phyloP scores from a whole-genome alignment of 2,113 vertebrate genomes.

The Elephas maximus region DNA sequence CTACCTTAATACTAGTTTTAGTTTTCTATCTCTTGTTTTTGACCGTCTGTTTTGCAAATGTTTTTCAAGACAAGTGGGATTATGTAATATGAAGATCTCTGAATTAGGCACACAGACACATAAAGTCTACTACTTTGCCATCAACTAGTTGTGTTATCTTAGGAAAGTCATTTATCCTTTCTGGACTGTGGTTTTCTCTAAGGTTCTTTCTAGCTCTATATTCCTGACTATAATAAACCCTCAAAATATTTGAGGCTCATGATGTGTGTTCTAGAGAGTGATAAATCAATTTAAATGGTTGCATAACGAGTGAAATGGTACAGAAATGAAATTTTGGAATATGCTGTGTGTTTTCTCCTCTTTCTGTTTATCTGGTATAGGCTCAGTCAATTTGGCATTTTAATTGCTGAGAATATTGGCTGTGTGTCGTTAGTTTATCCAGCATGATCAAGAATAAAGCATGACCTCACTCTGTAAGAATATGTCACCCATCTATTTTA shows the following conservation, averaged over 20 bases:
- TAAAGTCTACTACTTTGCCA: background rate
- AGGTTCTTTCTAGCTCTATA: background rate
- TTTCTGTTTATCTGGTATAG: background rate
- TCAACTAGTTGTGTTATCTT: constrained; percentile 7
- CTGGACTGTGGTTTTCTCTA: constrained; percentile 1
- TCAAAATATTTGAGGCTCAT: background rate
- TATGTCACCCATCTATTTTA: constrained; percentile 69
- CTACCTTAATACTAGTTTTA: background rate
- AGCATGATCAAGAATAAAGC: constrained; percentile 67
- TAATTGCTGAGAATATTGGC: constrained; percentile 22
- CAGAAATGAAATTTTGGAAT: constrained; percentile 15
- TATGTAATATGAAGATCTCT: background rate
- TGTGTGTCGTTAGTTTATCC: constrained; percentile 14
- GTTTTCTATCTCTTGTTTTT: constrained; percentile 14
- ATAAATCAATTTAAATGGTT: background rate
- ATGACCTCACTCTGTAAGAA: constrained; percentile 69
- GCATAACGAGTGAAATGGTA: background rate
- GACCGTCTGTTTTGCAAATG: background rate
- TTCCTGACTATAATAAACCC: constrained; percentile 1
- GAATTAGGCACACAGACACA: background rate
- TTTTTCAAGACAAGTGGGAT: background rate
- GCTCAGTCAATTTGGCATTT: constrained; percentile 36
- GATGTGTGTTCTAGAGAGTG: background rate
- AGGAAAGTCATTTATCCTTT: background rate
- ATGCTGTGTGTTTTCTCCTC: constrained; percentile 20